phyloP scores from a whole-genome alignment of 2,888 invertebrate genomes.

The Parnassius mnemosyne region DNA sequence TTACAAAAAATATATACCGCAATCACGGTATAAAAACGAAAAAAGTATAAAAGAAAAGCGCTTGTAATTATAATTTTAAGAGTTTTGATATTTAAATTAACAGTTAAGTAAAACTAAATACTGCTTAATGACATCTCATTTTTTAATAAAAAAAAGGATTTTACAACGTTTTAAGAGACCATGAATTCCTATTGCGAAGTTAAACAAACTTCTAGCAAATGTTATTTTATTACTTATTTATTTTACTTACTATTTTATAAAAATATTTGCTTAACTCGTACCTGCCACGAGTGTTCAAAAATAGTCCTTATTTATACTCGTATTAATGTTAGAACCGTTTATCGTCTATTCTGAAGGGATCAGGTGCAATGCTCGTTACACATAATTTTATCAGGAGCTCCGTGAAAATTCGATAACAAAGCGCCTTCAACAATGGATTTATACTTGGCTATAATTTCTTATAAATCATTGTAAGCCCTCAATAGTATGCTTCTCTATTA shows the following conservation, averaged over 20 bases:
- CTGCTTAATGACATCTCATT: too few relatives aligned
- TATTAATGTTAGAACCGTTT: background rate
- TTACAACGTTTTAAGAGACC: background rate
- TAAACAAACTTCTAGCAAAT: background rate
- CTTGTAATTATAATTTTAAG: too few relatives aligned
- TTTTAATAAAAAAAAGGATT: too few relatives aligned
- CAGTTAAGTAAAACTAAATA: too few relatives aligned
- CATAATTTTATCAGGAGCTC: conserved; percentile 13
- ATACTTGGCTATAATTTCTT: conserved; percentile 4
- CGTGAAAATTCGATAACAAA: conserved; percentile 14
- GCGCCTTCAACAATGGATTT: conserved; percentile 10
- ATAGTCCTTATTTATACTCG: background rate
- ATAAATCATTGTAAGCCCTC: background rate
- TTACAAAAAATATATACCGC: too few relatives aligned
- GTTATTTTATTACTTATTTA: background rate
- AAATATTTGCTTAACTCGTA: background rate
- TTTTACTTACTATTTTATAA: background rate
- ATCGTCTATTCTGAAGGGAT: background rate
- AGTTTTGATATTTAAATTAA: too few relatives aligned
- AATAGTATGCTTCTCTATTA: background rate
- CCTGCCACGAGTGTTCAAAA: background rate
- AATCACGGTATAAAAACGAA: too few relatives aligned
- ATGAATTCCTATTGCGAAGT: background rate
- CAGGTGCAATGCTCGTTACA: conserved; percentile 7
- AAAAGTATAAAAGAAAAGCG: too few relatives aligned